phyloP scores from a whole-genome alignment of 2,888 invertebrate species.

The Zhengitettix transpicula region DNA sequence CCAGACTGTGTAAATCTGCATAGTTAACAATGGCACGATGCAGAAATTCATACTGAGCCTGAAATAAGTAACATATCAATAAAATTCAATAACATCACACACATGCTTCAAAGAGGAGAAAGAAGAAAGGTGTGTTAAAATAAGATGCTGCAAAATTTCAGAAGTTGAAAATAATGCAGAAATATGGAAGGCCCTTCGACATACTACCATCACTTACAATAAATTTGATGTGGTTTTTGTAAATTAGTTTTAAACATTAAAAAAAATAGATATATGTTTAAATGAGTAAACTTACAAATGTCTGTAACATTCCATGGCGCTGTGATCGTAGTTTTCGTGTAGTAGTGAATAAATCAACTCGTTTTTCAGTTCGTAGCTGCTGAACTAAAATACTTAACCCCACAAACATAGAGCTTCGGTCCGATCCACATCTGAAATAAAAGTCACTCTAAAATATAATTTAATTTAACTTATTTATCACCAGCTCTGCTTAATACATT shows the following conservation, averaged over 20 bases:
- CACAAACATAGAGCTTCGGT: conserved; percentile 79
- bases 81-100: neutral
- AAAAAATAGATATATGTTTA: neutral
- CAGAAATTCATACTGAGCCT: conserved; percentile 87
- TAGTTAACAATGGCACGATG: conserved; percentile 84
- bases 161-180: neutral
- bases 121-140: neutral
- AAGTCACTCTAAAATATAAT: neutral
- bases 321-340: conserved; percentile 72
- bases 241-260: neutral
- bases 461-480: too few species aligned
- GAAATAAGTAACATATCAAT: conserved; percentile 20
- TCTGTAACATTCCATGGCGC: conserved; percentile 66
- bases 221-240: neutral
- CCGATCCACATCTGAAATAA: conserved; percentile 53
- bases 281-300: conserved; percentile 44
- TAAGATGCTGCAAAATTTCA: conserved; percentile 15
- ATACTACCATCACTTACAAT: neutral
- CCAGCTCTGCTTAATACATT: too few species aligned
- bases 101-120: neutral
- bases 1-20: conserved; percentile 67
- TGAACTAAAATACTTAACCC: conserved; percentile 72
- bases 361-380: conserved; percentile 66
- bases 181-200: neutral
- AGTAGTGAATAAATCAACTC: conserved; percentile 72